Evolutionary conservation across 2,888 invertebrate species (phyloP), one percentile per base, ranked within the genome.

Genomic region (Ligdia adustata): DNA sequence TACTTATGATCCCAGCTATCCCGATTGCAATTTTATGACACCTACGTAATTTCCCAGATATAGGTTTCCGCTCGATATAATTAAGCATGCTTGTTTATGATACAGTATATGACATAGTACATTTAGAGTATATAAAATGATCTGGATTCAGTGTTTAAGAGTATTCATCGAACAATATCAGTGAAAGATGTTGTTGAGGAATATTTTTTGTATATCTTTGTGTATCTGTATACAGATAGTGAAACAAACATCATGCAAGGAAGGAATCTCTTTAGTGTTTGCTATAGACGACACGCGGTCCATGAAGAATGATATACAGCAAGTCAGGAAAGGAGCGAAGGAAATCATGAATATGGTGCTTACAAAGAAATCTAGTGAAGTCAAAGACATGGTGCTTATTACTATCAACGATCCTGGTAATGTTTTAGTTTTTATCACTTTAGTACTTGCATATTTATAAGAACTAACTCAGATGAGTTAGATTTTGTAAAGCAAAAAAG

Each of bases 331-430:
- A 0, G 63, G 55, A 16, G 62, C 60, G 1, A 44, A 57, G 7
- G 34, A 15, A 1, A 69, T 75, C 3, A 52, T 68, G 38, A 15
- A 74, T 16, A 41, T 57, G 4, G 63, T 72, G 0, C 48, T 64
- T 2, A 44, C 49, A 5, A 55, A 62, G 13, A 66, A 65, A 22
- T 33, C 59, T 1, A 69, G 61, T 39, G 55, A 62, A 11, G 66
- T 74, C 2, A 16, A 58, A 14, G 64, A 75, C 16, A 62, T 71
- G 13, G 64, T 75, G 1, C 42, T 75, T 4, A 68, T 75, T 2
- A 74, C 72, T 0, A 65, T 75, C 15, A 75, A 72, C 31, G 74
- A 75, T 57, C 70, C 71, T 53, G 48, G 35, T 35, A 35, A 35
- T 4, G 5, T 16, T 13, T 7, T 28, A 5, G 14, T 13, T 28